These are phyloP conservation scores for Dermochelys coriacea DNA, from an alignment of 2,797 vertebrate genomes.

Conservation along the genomic window DNA sequence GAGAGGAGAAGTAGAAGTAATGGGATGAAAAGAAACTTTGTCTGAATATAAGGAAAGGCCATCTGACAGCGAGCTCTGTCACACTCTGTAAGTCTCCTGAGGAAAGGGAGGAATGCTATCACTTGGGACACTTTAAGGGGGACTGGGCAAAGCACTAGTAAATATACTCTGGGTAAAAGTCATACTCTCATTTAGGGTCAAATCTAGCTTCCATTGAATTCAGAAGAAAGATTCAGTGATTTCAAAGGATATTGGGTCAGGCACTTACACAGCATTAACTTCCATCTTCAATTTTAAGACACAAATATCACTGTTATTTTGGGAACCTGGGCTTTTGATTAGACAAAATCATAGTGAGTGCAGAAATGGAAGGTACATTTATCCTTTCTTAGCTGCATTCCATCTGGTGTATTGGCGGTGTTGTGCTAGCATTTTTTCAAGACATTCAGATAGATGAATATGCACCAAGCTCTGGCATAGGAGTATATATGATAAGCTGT, in stretches of 20 bases:
- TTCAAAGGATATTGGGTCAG: background rate
- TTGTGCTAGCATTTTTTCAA: background rate
- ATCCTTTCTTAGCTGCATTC: conserved; percentile 44
- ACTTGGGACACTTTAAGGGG: background rate
- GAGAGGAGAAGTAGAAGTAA: background rate
- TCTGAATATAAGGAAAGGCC: background rate
- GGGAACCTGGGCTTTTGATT: conserved; percentile 24
- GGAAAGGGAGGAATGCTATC: background rate
- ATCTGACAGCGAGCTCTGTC: background rate
- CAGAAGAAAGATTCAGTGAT: background rate
- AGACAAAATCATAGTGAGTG: conserved; percentile 17
- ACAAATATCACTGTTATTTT: background rate
- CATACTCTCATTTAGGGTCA: background rate
- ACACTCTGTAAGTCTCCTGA: background rate
- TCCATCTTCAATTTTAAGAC: background rate
- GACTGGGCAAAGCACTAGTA: background rate
- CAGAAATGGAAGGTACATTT: conserved; percentile 26
- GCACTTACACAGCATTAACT: background rate
- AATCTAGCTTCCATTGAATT: background rate
- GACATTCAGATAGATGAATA: background rate
- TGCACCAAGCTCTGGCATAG: background rate
- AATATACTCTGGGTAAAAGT: background rate
- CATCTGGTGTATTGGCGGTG: background rate
- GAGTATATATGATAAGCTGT: conserved; percentile 4
- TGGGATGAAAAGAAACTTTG: background rate